These are phyloP conservation scores for Erpornis zantholeuca DNA, from an alignment of 2,113 vertebrate genomes.

Conservation along the genomic window DNA sequence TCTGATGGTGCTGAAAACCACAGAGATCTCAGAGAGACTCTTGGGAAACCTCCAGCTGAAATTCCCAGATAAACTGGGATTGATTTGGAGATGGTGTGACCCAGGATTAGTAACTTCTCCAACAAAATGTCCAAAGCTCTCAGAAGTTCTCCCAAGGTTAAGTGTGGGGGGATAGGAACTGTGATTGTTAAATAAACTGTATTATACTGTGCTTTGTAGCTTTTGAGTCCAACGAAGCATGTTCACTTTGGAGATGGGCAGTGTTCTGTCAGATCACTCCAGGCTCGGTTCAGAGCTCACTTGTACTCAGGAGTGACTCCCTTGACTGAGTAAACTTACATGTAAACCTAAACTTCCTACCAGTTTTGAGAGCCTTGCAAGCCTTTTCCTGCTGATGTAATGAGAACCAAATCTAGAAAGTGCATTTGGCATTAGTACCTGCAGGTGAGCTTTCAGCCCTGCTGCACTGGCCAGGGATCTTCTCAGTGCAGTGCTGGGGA, in stretches of 20 bases:
- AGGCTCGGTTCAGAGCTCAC: not conserved
- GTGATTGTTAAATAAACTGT: not conserved
- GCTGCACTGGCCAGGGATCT: rapidly evolving
- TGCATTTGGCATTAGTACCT: not conserved
- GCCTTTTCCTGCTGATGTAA: not conserved
- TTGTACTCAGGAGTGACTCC: not conserved
- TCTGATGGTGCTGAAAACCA: not conserved
- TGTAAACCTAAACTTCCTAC: not conserved
- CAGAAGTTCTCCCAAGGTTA: slow-evolving; percentile 22
- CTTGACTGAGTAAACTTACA: not conserved
- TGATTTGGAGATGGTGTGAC: not conserved
- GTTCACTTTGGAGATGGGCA: not conserved
- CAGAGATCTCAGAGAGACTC: not conserved
- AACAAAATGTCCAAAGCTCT: not conserved
- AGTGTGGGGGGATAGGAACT: not conserved
- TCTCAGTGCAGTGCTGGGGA: not conserved
- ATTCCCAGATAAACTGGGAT: slow-evolving; percentile 45
- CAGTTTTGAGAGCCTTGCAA: not conserved
- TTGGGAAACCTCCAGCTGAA: slow-evolving; percentile 36
- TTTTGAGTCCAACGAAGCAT: not conserved
- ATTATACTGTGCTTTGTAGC: not conserved
- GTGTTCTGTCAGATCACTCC: not conserved
- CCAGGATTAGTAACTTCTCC: not conserved
- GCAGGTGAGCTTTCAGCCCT: not conserved
- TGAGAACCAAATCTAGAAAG: not conserved